Evolutionary conservation across 2,113 vertebrate species (phyloP).

Genomic region (Pithys albifrons): DNA sequence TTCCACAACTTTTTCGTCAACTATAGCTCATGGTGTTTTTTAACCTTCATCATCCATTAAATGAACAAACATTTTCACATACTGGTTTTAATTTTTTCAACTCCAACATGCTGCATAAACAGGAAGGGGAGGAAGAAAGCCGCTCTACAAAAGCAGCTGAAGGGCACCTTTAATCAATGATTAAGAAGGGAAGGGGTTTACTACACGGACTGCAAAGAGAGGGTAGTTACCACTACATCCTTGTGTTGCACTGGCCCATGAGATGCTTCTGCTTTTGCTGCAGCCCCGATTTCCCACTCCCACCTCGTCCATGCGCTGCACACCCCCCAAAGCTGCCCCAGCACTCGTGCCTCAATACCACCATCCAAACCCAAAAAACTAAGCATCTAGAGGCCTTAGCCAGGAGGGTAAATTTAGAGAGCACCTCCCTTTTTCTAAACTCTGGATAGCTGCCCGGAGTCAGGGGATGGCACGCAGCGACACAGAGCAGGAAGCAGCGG

Average conservation of each 20-base stretch:
- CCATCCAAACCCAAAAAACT: not conserved
- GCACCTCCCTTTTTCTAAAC: not conserved
- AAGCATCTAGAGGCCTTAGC: not conserved
- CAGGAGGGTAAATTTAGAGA: not conserved
- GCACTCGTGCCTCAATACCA: rapidly evolving
- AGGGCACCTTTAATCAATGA: not conserved
- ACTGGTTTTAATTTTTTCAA: not conserved
- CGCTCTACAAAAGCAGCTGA: not conserved
- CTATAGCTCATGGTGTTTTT: not conserved
- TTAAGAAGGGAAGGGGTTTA: not conserved
- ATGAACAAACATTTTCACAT: not conserved
- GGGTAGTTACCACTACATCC: rapidly evolving
- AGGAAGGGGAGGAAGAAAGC: not conserved
- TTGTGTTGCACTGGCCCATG: rapidly evolving
- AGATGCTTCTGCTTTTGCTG: rapidly evolving
- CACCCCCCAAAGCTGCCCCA: not conserved
- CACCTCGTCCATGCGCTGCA: rapidly evolving
- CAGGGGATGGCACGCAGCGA: rapidly evolving
- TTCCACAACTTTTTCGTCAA: not conserved
- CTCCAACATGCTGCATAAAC: not conserved
- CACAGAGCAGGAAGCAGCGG: rapidly evolving
- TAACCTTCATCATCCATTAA: not conserved
- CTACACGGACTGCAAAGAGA: too few relatives aligned
- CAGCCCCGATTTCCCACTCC: rapidly evolving
- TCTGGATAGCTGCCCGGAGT: not conserved